These are phyloP conservation scores for Chelmon rostratus DNA, from an alignment of 2,797 vertebrate genomes.

Conservation along the genomic window DNA sequence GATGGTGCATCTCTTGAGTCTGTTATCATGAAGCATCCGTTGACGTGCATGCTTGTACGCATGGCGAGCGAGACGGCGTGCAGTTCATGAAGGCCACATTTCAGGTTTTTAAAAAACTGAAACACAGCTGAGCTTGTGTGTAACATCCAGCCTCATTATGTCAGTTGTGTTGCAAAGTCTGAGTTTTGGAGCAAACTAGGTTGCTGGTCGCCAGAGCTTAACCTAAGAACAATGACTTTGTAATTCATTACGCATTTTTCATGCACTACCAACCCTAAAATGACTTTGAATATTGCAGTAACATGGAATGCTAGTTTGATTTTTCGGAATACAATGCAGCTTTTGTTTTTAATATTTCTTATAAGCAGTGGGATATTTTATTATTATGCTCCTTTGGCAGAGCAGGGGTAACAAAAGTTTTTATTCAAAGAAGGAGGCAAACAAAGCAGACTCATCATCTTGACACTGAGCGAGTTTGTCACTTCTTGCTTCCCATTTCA, in stretches of 20 bases:
- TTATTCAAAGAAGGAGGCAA: constrained; percentile 10
- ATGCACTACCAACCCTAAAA: background rate
- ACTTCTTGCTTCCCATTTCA: constrained; percentile 49
- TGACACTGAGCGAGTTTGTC: constrained; percentile 64
- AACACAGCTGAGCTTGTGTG: background rate
- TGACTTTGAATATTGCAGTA: background rate
- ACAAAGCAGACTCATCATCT: constrained; percentile 19
- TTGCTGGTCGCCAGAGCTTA: background rate
- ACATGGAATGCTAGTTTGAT: background rate
- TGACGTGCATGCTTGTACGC: background rate
- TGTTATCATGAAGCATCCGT: background rate
- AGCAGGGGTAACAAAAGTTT: constrained; percentile 11
- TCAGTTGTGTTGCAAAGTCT: background rate
- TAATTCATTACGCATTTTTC: background rate
- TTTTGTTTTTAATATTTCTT: constrained; percentile 8
- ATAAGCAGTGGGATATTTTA: constrained; percentile 2
- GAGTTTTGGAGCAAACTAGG: constrained; percentile 1
- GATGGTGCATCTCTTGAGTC: background rate
- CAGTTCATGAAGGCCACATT: background rate
- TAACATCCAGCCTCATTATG: background rate
- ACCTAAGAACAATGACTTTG: constrained; percentile 5
- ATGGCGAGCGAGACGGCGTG: background rate
- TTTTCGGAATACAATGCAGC: background rate
- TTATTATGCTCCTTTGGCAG: constrained; percentile 24
- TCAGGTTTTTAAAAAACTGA: background rate